Evolutionary conservation across 2,888 invertebrate genomes (phyloP).

Genomic region (Cantharis nigra): DNA sequence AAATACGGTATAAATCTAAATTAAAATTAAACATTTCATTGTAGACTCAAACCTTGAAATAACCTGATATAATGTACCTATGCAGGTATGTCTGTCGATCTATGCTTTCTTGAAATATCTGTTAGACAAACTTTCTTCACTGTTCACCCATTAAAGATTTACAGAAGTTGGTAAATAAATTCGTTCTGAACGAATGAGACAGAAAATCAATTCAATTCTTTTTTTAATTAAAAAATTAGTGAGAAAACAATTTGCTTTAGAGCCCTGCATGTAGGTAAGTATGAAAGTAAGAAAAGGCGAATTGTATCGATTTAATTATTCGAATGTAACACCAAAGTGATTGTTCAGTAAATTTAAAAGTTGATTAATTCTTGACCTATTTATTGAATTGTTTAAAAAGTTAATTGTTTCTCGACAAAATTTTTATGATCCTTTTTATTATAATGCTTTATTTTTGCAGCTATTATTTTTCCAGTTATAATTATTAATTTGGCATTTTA

Average conservation of each 20-base stretch:
- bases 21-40: conserved; percentile 14
- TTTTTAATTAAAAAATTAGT: not conserved
- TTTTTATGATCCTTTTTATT: not conserved
- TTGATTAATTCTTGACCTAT: not conserved
- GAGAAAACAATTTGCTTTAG: not conserved
- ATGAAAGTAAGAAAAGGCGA: not conserved
- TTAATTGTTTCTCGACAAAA: not conserved
- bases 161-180: not conserved
- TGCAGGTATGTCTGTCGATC: not conserved
- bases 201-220: not conserved
- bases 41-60: conserved; percentile 9
- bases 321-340: not conserved
- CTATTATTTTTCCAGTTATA: not conserved
- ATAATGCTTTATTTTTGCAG: not conserved
- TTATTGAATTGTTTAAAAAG: not conserved
- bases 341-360: not conserved
- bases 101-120: not conserved
- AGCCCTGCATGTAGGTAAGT: not conserved
- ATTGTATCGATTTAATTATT: not conserved
- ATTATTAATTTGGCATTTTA: not conserved
- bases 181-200: not conserved
- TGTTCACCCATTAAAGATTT: not conserved
- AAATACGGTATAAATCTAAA: conserved; percentile 23
- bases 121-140: not conserved
- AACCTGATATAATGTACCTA: not conserved